phyloP scores from a whole-genome alignment of 2,797 vertebrate species.

The Ciconia nigra region DNA sequence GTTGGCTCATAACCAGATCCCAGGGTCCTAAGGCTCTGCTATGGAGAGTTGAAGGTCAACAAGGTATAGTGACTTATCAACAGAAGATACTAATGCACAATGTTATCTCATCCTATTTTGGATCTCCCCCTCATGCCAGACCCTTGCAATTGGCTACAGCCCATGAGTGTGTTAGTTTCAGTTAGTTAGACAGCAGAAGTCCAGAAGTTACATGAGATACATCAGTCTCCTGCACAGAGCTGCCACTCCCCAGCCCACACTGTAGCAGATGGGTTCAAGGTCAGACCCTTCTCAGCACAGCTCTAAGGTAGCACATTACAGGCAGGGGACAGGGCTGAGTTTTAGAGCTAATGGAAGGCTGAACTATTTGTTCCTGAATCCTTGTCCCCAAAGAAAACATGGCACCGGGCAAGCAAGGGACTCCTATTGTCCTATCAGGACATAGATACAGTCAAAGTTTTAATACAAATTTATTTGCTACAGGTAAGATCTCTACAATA shows the following conservation, averaged over 20 bases:
- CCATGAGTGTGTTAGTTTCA: background rate
- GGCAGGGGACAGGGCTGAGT: background rate
- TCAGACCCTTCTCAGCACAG: background rate
- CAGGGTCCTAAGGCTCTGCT: background rate
- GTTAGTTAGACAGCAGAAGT: background rate
- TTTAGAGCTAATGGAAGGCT: background rate
- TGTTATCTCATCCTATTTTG: background rate
- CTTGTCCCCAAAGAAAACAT: background rate
- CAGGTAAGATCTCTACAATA: background rate
- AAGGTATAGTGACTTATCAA: rapidly evolving
- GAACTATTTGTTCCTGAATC: background rate
- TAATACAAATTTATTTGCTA: conserved; percentile 32
- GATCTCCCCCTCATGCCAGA: background rate
- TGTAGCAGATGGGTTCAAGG: rapidly evolving
- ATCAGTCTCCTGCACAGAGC: background rate
- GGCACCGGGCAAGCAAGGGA: background rate
- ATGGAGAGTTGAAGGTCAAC: background rate
- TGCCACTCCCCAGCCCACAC: background rate
- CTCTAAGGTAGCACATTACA: background rate
- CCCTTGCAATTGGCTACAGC: too few species aligned
- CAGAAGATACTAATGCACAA: background rate
- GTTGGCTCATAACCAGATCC: background rate
- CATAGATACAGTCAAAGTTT: background rate
- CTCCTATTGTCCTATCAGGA: background rate
- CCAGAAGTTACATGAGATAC: background rate